Conservation (phyloP, 2,797 vertebrate species). For the Danio kyathit region DNA sequence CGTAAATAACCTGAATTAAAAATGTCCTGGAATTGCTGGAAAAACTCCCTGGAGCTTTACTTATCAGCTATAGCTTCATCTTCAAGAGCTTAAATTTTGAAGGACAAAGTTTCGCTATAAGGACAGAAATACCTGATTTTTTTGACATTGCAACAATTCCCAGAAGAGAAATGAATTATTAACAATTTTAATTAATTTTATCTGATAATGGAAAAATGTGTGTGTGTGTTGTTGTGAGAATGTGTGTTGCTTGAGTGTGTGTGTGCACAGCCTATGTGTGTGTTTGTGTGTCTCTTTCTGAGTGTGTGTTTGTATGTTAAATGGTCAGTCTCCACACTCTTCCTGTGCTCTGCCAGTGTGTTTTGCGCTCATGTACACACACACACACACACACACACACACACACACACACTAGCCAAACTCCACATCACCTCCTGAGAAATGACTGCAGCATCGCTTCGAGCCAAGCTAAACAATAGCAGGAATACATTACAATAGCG, state of each 20-base stretch:
- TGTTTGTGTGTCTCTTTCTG: too few species aligned
- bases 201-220: too few species aligned
- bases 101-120: too few species aligned
- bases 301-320: too few species aligned
- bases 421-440: constrained; percentile 57
- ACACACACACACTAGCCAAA: constrained; percentile 48
- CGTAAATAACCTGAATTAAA: constrained; percentile 8
- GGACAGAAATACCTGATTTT: too few species aligned
- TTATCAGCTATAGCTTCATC: constrained; percentile 22
- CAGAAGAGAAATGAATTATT: too few species aligned
- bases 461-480: constrained; percentile 65
- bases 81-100: neutral
- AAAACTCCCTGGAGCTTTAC: constrained; percentile 2
- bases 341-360: constrained; percentile 14
- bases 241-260: neutral
- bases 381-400: too few species aligned
- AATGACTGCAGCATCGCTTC: constrained; percentile 47
- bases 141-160: too few species aligned
- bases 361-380: constrained; percentile 49
- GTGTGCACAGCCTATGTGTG: too few species aligned
- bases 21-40: neutral
- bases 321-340: constrained; percentile 6
- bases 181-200: too few species aligned
- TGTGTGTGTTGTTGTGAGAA: neutral
- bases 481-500: constrained; percentile 66